Evolutionary conservation across 2,888 invertebrate genomes (phyloP).

Genomic region (Netelia virgata): DNA sequence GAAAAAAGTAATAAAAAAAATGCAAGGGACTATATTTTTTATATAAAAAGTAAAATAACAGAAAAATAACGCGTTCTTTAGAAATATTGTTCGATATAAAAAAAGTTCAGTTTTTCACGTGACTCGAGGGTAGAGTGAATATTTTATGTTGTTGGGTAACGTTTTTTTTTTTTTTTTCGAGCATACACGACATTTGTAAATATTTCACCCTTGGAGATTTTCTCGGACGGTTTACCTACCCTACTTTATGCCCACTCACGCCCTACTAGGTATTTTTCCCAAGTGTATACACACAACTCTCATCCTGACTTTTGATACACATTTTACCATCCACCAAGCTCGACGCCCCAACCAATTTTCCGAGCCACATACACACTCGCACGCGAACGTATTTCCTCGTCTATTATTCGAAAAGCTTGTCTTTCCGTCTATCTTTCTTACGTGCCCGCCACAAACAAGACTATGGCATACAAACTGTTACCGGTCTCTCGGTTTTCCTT

Average conservation of each 20-base stretch:
- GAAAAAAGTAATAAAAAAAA: no score
- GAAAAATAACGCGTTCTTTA: no score
- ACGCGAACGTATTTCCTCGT: slow-evolving; percentile 5
- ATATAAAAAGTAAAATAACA: no score
- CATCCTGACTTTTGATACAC: background rate
- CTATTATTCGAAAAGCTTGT: slow-evolving; percentile 36
- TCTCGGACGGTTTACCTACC: slow-evolving; percentile 34
- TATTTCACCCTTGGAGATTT: slow-evolving; percentile 26
- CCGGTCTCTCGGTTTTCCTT: slow-evolving; percentile 26
- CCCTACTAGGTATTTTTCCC: background rate
- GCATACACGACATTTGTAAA: slow-evolving; percentile 20
- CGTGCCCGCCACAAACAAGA: background rate
- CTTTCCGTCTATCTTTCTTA: background rate
- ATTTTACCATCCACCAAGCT: slow-evolving; percentile 36
- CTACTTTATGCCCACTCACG: slow-evolving; percentile 58
- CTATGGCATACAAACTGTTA: slow-evolving; percentile 25
- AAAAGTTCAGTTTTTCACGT: background rate
- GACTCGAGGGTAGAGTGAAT: background rate
- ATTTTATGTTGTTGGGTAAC: background rate
- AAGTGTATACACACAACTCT: background rate
- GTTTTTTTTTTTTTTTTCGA: slow-evolving; percentile 23
- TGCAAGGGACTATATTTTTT: no score
- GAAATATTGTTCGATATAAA: no score
- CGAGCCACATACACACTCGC: slow-evolving; percentile 5
- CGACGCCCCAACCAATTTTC: slow-evolving; percentile 32